Evolutionary conservation across 2,113 vertebrate genomes (phyloP).

Genomic region (Hyperopisus bebe): DNA sequence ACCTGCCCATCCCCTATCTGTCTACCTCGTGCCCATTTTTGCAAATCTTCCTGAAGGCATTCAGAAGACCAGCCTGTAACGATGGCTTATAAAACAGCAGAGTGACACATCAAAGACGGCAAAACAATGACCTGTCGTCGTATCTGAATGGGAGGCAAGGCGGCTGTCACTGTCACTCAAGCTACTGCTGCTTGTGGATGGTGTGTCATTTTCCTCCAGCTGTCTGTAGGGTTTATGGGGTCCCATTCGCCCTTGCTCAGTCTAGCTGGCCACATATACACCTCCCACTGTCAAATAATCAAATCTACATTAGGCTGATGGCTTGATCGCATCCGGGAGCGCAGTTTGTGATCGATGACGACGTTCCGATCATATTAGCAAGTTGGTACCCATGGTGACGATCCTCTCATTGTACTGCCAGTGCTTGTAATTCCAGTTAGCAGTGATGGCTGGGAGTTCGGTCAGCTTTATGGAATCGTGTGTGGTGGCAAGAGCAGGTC

Average conservation of each 20-base stretch:
- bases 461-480: background rate
- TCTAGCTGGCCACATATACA: background rate
- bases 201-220: background rate
- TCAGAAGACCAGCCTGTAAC: background rate
- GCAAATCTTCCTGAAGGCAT: background rate
- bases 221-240: background rate
- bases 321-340: background rate
- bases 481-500: background rate
- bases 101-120: background rate
- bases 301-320: background rate
- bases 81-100: background rate
- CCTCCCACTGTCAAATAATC: background rate
- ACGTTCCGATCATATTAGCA: background rate
- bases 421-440: background rate
- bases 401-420: background rate
- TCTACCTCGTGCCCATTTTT: background rate
- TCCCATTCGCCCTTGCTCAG: background rate
- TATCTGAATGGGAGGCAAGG: background rate
- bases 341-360: background rate
- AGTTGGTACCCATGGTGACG: background rate
- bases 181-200: background rate
- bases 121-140: background rate
- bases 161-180: background rate
- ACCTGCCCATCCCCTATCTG: background rate
- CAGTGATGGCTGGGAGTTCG: background rate